Evolutionary conservation across 2,888 invertebrate genomes (phyloP), one percentile per base, ranked within the genome.

Genomic region (Chrysomela aeneicollis): DNA sequence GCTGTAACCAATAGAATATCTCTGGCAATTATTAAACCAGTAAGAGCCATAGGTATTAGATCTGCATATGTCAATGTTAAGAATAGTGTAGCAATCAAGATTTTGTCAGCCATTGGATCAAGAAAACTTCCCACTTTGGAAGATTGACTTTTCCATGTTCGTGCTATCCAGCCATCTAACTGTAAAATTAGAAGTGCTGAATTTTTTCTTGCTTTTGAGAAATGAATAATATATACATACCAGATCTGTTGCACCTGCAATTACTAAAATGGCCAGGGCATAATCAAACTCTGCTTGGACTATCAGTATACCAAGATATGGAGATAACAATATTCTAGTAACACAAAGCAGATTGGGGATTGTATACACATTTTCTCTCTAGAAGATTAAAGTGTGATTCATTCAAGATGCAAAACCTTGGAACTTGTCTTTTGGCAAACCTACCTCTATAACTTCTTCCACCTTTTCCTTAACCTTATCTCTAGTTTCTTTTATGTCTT

Each of bases 21-120:
- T 73, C 98, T 86, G 12, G 89, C 87, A 10, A 98, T 86, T 60
- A 98, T 95, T 54, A 97, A 85, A 17, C 89, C 86, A 2, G 97
- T 94, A 52, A 95, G 82, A 63, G 89, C 85, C 47, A 92, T 81
- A 51, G 98, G 98, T 79, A 98, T 92, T 59, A 97, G 84, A 69
- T 90, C 89, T 64, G 92, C 91, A 82, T 92, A 93, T 17, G 97
- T 94, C 67, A 98, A 85, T 0, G 95, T 89, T 57, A 97, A 84
- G 77, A 96, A 96, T 61, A 98, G 84, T 0, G 94, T 93, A 10
- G 93, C 94, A 71, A 98, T 90, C 1, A 99, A 86, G 37, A 98
- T 86, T 85, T 99, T 99, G 82, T 99, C 98, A 1, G 98, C 98
- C 85, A 97, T 88, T 0, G 98, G 98, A 83, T 99, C 98, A 15